Base-by-base conservation (phyloP, 1,140 invertebrate genomes). In the Argopecten irradians region DNA sequence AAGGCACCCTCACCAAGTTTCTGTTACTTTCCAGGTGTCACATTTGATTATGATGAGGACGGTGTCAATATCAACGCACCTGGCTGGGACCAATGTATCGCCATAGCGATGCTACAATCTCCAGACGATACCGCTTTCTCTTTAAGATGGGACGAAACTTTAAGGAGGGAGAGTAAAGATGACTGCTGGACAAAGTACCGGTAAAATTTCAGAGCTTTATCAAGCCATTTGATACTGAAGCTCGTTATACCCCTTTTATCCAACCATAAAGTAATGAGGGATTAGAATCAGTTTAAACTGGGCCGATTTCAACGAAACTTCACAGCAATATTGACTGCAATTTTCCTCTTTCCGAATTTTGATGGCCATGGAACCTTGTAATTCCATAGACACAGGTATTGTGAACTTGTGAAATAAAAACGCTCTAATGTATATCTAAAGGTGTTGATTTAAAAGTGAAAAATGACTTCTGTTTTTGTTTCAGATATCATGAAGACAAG, bases 21-120 rank as follows among this genome's bases (percentile, higher is more conserved):
- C n/a, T 71, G 19, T 86, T 82, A 16, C 85, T 85, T 89, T 89
- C 7, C 41, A 93, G 93, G 97, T 84, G 96, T 96, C 93, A 97
- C 98, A 32, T 96, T 97, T 88, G 97, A 98, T 95, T 98, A 97
- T 95, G 97, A 97, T 96, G 96, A 96, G 91, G 95, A 97, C 92
- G 97, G 97, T 34, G 96, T 98, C 19, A 96, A 95, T 90, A 94
- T 92, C 89, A 96, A 96, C 82, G 88, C 94, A 94, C 96, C 94
- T 28, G 94, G 96, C 93, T 97, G 97, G 97, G 96, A 96, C 90
- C 97, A 97, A 94, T 97, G 97, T 94, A 94, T 98, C 82, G 94
- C 97, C 9, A 39, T 87, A 33, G 41, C 36, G 34, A 41, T 88
- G 32, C 1, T 86, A 32, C 83, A 88, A 82, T 13, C 19, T 14